Evolutionary conservation across 2,113 vertebrate genomes (phyloP).

Genomic region (Mungos mungo): DNA sequence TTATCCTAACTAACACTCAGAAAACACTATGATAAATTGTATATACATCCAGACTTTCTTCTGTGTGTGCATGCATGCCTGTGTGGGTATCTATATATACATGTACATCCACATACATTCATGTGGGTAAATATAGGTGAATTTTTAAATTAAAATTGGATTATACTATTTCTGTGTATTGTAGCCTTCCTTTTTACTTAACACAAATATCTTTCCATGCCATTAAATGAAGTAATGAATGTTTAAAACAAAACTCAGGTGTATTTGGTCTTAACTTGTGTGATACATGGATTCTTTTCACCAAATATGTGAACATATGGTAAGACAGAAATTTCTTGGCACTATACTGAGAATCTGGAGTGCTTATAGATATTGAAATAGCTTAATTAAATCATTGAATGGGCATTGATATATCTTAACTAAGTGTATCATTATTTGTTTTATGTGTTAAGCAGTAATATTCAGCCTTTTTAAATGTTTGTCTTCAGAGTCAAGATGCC

Average conservation of each 20-base stretch:
- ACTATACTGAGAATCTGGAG: background rate
- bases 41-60: background rate
- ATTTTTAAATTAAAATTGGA: conserved; percentile 19
- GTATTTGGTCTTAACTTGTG: background rate
- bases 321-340: background rate
- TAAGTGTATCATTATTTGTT: background rate
- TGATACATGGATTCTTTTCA: background rate
- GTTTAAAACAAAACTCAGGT: background rate
- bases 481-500: background rate
- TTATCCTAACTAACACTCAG: background rate
- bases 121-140: background rate
- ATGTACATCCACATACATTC: background rate
- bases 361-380: background rate
- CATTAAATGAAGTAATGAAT: conserved; percentile 23
- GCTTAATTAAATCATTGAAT: background rate
- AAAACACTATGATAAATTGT: background rate
- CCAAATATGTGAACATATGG: background rate
- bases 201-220: background rate
- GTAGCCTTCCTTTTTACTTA: background rate
- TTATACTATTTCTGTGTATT: background rate
- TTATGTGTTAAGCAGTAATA: background rate
- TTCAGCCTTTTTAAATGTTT: background rate
- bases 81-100: background rate
- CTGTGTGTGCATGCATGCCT: background rate
- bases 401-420: too few species aligned